Conservation (phyloP, 2,797 vertebrate species). For the Syndactyla subalaris region DNA sequence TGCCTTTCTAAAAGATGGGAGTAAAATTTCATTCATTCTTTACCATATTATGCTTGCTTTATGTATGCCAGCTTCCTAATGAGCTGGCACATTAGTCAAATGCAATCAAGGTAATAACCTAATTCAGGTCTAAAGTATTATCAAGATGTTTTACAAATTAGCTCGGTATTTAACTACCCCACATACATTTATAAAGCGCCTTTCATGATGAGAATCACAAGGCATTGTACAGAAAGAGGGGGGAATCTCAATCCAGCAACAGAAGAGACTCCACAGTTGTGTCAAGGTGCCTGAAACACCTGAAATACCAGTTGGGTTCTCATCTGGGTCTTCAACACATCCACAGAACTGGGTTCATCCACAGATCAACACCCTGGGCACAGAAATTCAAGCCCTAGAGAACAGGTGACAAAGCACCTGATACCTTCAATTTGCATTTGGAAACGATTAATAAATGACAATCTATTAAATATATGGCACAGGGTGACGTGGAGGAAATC, state of each 20-base stretch:
- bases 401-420: background rate
- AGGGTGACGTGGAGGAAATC: background rate
- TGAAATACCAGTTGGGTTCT: background rate
- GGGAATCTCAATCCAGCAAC: background rate
- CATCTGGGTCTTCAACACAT: background rate
- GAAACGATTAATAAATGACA: constrained; percentile 21
- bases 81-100: constrained; percentile 51
- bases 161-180: constrained; percentile 3
- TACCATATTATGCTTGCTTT: background rate
- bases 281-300: background rate
- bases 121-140: constrained; percentile 41
- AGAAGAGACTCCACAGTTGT: background rate
- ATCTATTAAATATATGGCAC: background rate
- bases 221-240: background rate
- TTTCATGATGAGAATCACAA: background rate
- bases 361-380: background rate
- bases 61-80: constrained; percentile 16
- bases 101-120: constrained; percentile 46
- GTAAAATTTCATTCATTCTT: constrained; percentile 2
- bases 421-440: constrained; percentile 20
- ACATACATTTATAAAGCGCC: background rate
- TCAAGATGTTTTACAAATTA: constrained; percentile 37
- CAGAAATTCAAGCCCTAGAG: background rate
- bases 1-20: background rate
- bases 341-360: background rate